Evolutionary conservation across 2,888 invertebrate genomes (phyloP).

Genomic region (Cartodere bifasciata): DNA sequence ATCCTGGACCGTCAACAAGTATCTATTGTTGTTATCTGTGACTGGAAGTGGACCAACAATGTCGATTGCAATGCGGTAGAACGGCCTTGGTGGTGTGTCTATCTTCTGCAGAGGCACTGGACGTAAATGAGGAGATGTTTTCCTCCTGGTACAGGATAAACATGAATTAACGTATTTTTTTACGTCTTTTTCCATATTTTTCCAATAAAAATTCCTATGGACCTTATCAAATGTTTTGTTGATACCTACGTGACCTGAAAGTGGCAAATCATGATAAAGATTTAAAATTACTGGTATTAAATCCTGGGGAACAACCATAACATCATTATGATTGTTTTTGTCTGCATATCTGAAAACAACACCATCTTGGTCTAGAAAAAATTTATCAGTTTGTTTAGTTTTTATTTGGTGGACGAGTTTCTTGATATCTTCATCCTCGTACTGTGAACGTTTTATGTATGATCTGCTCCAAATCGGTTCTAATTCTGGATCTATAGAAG

Average conservation of each 20-base stretch:
- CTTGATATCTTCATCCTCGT: neutral
- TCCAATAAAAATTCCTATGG: conserved; percentile 13
- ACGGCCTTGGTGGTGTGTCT: conserved; percentile 5
- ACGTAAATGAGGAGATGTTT: conserved; percentile 9
- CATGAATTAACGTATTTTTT: too few species aligned
- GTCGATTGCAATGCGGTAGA: conserved; percentile 14
- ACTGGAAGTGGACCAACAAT: conserved; percentile 14
- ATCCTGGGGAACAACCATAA: neutral
- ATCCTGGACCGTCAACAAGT: conserved; percentile 16
- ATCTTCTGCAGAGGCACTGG: conserved; percentile 11
- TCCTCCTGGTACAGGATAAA: conserved; percentile 14
- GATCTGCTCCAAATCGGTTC: conserved; percentile 9
- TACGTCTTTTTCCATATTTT: conserved; percentile 10
- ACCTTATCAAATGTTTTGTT: conserved; percentile 15
- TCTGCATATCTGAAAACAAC: neutral
- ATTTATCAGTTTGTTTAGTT: neutral
- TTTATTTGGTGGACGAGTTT: neutral
- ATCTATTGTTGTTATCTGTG: conserved; percentile 12
- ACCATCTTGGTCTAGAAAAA: neutral
- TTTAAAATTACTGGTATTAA: conserved; percentile 3
- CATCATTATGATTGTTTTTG: neutral
- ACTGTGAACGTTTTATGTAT: neutral
- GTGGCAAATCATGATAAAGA: conserved; percentile 13
- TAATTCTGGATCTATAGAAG: neutral
- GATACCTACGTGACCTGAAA: conserved; percentile 17